These are phyloP conservation scores for Drosophila greeni DNA, from an alignment of 2,888 invertebrate species.

Conservation along the genomic window DNA sequence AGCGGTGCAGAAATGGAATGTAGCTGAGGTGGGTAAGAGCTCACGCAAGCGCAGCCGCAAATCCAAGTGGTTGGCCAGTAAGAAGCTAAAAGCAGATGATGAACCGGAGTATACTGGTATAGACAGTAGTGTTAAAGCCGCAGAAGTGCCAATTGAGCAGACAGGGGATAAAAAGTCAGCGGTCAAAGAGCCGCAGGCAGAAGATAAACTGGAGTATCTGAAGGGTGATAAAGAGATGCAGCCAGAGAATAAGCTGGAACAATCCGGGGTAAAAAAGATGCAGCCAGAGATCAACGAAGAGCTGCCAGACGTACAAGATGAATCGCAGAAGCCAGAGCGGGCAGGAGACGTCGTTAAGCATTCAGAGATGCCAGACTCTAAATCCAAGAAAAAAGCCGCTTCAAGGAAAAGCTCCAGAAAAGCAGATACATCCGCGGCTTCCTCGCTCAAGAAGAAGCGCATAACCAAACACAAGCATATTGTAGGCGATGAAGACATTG, in stretches of 20 bases:
- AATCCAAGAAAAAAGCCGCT: neutral
- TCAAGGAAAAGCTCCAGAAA: neutral
- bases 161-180: neutral
- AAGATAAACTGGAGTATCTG: neutral
- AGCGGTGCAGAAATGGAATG: constrained; percentile 59
- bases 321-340: neutral
- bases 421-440: neutral
- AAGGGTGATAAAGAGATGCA: too few relatives aligned
- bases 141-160: neutral
- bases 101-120: neutral
- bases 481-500: constrained; percentile 35
- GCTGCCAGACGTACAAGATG: neutral
- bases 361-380: neutral
- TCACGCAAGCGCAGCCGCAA: constrained; percentile 65
- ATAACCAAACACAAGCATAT: neutral
- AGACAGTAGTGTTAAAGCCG: too few relatives aligned
- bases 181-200: neutral
- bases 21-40: constrained; percentile 67
- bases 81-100: constrained; percentile 8
- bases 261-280: neutral
- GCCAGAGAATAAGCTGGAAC: neutral
- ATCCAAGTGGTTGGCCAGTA: constrained; percentile 33
- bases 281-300: neutral
- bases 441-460: neutral
- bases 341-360: neutral